Conservation (phyloP, 2,888 invertebrate species). For the Euclidia mi region DNA sequence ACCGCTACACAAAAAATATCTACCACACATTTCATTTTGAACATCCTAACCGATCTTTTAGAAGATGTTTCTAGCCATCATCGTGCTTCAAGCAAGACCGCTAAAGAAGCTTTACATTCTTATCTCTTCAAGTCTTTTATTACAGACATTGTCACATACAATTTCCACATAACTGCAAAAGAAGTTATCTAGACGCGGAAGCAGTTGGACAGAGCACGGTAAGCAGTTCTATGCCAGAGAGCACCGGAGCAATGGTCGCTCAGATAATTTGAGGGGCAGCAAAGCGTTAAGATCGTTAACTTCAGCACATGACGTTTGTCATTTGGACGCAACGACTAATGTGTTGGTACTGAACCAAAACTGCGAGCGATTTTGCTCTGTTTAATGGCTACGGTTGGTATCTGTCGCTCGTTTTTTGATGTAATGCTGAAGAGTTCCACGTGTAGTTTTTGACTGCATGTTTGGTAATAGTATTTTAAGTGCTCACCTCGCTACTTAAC, state of each 20-base stretch:
- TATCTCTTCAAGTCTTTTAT: background rate
- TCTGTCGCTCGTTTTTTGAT: background rate
- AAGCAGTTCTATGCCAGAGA: conserved; percentile 83
- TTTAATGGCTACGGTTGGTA: conserved; percentile 12
- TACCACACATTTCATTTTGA: too few relatives aligned
- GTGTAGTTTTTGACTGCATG: too few relatives aligned
- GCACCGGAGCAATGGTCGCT: conserved; percentile 86
- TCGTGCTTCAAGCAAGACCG: too few relatives aligned
- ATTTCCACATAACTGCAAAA: conserved; percentile 43
- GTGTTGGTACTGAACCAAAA: conserved; percentile 61
- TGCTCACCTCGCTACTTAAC: too few relatives aligned
- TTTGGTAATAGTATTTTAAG: too few relatives aligned
- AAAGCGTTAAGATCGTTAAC: conserved; percentile 89
- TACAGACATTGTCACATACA: conserved; percentile 10
- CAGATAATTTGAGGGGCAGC: conserved; percentile 86
- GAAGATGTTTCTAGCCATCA: too few relatives aligned
- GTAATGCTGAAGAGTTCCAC: too few relatives aligned
- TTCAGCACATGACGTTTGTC: conserved; percentile 75
- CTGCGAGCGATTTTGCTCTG: conserved; percentile 37
- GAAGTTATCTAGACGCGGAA: conserved; percentile 75
- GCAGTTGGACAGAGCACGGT: conserved; percentile 81
- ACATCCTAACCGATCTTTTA: too few relatives aligned
- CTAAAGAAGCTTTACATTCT: too few relatives aligned
- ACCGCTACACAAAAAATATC: too few relatives aligned
- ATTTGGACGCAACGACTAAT: conserved; percentile 73